Base-by-base conservation (phyloP, 2,797 vertebrate species). In the Aythya fuligula region DNA sequence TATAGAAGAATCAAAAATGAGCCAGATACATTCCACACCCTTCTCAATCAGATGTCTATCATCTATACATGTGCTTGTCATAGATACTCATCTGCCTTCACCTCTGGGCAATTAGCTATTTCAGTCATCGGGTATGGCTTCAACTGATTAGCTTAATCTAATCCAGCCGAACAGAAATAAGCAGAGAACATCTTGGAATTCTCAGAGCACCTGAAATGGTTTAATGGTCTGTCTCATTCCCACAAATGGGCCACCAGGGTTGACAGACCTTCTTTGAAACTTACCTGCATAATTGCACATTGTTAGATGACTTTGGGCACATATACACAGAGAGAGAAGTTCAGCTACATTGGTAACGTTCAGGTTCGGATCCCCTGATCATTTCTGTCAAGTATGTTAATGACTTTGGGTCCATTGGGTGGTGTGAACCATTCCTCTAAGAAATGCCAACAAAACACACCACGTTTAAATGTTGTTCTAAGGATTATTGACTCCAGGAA, bases 371-470 rank as follows among this genome's bases (percentile, higher is more conserved):
- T 60, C 16, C 24, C 15, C 25, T 41, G 30, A 56, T 30, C 0
- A 0, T 36, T 25, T 27, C 27, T 39, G 16, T 30, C 25, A 20
- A 21, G 9, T 4, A 3, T 16, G 17, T 13, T 62, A 64, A 19
- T 39, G 56, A 57, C 30, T 32, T 34, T 32, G 30, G 25, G 57
- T 79, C 25, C 5, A 9, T 34, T 70, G 21, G 18, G 11, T 36
- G 20, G 19, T 49, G 30, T n/a, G 20, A 71, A 20, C 24, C 19
- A 25, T 16, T 79, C 24, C 16, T 28, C 30, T 10, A 36, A 57
- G 41, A 57, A 57, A n/a, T 8, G 21, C 39, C 39, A 41, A 20
- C 11, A 64, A 11, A 27, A 20, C 61, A 41, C 38, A 64, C 47
- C 36, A 54, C 32, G 12, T 7, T n/a, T 54, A 22, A 32, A 21